A percentile compares a stretch with the other conserved stretches of the same genome.
These are phyloP conservation scores for Motacilla tschutschensis DNA, from an alignment of 2,113 vertebrate species.

Conservation along the genomic window DNA sequence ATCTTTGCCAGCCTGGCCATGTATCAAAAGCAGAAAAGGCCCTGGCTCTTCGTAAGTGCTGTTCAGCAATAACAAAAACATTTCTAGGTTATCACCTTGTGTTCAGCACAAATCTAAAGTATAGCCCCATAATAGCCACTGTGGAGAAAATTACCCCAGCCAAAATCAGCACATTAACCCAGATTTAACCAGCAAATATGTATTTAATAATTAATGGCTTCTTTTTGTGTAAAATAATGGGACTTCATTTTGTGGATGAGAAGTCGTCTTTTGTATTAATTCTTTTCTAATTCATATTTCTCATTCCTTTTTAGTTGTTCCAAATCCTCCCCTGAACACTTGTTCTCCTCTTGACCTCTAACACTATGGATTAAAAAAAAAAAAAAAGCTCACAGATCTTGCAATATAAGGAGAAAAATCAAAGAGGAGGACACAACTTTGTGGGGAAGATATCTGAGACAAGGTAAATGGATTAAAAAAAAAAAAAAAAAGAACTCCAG, in stretches of 20 bases:
- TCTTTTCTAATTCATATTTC: neutral
- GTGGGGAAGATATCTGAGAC: no score
- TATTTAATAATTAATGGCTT: neutral
- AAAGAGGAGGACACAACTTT: no score
- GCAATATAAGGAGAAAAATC: no score
- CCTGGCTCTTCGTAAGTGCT: neutral
- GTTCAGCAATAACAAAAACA: neutral
- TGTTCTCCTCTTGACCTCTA: neutral
- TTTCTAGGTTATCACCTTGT: neutral
- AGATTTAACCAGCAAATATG: neutral
- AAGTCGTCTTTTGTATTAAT: neutral
- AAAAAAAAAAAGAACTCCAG: neutral
- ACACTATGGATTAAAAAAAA: conserved; percentile 4
- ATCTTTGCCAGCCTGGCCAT: rapidly evolving
- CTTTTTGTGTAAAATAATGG: neutral
- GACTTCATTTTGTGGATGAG: neutral
- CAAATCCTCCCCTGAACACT: neutral
- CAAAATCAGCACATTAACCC: neutral
- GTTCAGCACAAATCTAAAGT: neutral
- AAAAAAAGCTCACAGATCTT: no score
- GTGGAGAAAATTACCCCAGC: neutral
- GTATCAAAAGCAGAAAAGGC: neutral
- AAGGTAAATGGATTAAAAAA: conserved; percentile 9
- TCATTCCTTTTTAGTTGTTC: neutral
- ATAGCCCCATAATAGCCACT: neutral